phyloP scores from a whole-genome alignment of 2,113 vertebrate species.

The Accipiter virgatus region DNA sequence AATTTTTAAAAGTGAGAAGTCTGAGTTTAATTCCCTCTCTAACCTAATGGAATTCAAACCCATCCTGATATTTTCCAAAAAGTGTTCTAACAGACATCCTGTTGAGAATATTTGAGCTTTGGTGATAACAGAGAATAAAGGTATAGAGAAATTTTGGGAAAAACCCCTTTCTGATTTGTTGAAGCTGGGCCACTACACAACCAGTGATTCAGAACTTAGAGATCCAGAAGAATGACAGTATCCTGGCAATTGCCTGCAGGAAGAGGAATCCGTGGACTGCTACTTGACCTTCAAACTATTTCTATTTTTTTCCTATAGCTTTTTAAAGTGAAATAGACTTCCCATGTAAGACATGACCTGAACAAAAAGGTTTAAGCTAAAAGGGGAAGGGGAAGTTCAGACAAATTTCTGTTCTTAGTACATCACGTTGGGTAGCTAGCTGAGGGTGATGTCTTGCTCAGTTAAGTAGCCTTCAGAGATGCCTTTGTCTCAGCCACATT shows the following conservation, averaged over 20 bases:
- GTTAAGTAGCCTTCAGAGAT: not conserved
- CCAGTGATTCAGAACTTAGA: not conserved
- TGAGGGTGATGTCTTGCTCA: not conserved
- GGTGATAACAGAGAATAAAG: not conserved
- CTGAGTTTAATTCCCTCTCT: not conserved
- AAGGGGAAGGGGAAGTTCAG: not conserved
- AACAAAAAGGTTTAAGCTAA: not conserved
- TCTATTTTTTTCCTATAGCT: not conserved
- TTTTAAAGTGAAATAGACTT: not conserved
- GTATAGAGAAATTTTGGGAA: not conserved
- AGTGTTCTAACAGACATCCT: not conserved
- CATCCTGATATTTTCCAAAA: not conserved
- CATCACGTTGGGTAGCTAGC: not conserved
- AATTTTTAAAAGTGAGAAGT: not conserved
- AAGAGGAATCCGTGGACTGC: not conserved
- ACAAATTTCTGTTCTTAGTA: not conserved
- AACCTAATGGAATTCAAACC: not conserved
- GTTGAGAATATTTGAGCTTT: not conserved
- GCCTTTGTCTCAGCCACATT: not conserved
- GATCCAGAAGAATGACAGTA: not conserved
- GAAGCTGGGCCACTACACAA: not conserved
- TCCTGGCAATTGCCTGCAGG: not conserved
- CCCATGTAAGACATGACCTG: not conserved
- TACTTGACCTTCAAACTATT: not conserved
- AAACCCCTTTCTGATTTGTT: not conserved